Evolutionary conservation across 64 coral and sea anemone species (phyloP).

Genomic region (Porites lutea): DNA sequence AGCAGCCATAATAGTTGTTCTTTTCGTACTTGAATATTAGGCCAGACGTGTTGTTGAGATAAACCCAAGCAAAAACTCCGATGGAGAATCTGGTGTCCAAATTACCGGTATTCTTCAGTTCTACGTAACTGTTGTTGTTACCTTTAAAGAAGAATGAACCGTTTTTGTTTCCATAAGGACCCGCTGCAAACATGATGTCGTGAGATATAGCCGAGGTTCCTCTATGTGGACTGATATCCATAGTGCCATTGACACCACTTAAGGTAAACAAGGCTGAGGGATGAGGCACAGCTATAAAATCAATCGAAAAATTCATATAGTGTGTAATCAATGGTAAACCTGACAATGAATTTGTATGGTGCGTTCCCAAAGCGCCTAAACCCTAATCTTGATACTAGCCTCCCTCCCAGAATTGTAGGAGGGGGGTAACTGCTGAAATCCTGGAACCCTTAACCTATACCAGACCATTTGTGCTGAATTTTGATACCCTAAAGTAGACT

Average conservation of each 20-base stretch:
- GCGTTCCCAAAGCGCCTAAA: too few species aligned
- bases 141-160: slow-evolving; percentile 33
- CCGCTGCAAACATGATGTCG: background rate
- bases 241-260: background rate
- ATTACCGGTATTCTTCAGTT: slow-evolving; percentile 9
- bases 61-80: slow-evolving; percentile 12
- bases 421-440: too few species aligned
- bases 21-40: slow-evolving; percentile 12
- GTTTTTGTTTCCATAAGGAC: background rate
- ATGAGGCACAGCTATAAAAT: slow-evolving; percentile 8
- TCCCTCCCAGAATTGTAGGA: too few species aligned
- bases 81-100: slow-evolving; percentile 3
- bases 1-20: background rate
- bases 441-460: too few species aligned
- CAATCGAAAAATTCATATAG: background rate
- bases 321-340: background rate
- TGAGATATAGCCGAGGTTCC: background rate
- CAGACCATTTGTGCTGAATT: too few species aligned
- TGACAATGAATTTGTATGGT: background rate
- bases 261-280: slow-evolving; percentile 1
- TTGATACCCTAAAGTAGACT: too few species aligned
- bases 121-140: background rate
- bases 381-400: too few species aligned
- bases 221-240: background rate
- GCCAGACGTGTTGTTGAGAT: background rate